Evolutionary conservation across 1,140 invertebrate species (phyloP).

Genomic region (Neomicropteryx cornuta): DNA sequence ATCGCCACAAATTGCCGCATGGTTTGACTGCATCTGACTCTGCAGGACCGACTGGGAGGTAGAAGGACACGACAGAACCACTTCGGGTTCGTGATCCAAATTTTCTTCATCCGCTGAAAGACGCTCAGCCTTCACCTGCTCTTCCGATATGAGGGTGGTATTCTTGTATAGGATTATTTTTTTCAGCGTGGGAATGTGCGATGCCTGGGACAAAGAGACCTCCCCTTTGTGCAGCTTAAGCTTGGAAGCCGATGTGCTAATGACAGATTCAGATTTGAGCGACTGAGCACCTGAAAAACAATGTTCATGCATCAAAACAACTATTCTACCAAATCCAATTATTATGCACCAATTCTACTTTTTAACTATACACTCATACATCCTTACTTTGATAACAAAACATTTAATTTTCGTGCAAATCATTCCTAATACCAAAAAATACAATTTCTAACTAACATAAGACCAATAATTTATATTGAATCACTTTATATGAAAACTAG

Average conservation of each 20-base stretch:
- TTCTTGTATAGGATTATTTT: too few relatives aligned
- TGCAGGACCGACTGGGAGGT: conserved; percentile 21
- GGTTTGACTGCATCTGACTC: conserved; percentile 34
- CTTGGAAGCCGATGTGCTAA: neutral
- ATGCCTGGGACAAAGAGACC: neutral
- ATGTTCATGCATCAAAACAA: neutral
- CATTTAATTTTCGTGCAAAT: too few relatives aligned
- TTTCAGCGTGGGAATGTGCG: neutral
- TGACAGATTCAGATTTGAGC: conserved; percentile 9
- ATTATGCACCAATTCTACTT: too few relatives aligned
- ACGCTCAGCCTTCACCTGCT: conserved; percentile 28
- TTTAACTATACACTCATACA: too few relatives aligned
- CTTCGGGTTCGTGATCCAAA: conserved; percentile 35
- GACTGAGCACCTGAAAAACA: conserved; percentile 11
- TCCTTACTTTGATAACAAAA: too few relatives aligned
- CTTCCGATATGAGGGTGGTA: too few relatives aligned
- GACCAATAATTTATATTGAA: too few relatives aligned
- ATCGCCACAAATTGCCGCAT: conserved; percentile 46
- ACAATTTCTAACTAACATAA: too few relatives aligned
- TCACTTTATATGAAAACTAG: too few relatives aligned
- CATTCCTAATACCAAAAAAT: too few relatives aligned
- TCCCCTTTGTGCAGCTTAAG: neutral
- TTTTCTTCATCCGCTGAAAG: conserved; percentile 33
- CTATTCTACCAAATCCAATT: too few relatives aligned
- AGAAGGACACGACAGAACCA: conserved; percentile 30